Conservation (phyloP, 2,888 invertebrate species). For the Trissolcus brochymenae region DNA sequence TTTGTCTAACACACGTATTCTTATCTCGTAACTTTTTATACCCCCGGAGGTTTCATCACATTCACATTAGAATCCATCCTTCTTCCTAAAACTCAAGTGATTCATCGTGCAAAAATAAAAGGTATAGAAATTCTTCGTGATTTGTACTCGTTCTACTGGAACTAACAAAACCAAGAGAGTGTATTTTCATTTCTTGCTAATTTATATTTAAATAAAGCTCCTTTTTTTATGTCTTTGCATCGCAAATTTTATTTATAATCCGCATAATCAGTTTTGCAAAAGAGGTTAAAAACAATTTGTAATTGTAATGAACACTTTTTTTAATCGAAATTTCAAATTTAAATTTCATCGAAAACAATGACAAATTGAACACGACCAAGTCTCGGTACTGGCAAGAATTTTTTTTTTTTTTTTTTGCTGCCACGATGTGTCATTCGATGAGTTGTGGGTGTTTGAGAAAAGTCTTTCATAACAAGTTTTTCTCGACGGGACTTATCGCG, state of each 20-base stretch:
- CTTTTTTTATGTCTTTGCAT: background rate
- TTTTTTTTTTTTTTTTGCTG: too few species aligned
- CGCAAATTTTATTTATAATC: too few species aligned
- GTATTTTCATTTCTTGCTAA: too few species aligned
- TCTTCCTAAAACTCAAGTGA: constrained; percentile 14
- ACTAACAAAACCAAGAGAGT: too few species aligned
- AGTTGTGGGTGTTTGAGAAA: constrained; percentile 15
- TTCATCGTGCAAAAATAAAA: constrained; percentile 29
- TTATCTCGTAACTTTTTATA: constrained; percentile 19
- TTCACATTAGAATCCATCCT: constrained; percentile 14
- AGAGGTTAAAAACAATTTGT: too few species aligned
- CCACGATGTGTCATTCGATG: background rate
- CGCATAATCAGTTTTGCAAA: too few species aligned
- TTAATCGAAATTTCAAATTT: too few species aligned
- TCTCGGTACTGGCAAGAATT: too few species aligned
- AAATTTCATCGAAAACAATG: too few species aligned
- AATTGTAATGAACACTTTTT: too few species aligned
- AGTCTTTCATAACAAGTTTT: constrained; percentile 35
- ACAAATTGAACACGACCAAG: too few species aligned
- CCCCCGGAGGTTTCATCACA: constrained; percentile 11
- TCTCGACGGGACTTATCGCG: constrained; percentile 11
- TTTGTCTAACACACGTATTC: constrained; percentile 14
- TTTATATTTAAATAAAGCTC: too few species aligned
- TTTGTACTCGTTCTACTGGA: background rate
- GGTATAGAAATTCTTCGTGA: constrained; percentile 11